Percentiles rank a stretch among this genome's conserved stretches.
phyloP scores from a whole-genome alignment of 1,140 invertebrate genomes.

The Nasonia longicornis region DNA sequence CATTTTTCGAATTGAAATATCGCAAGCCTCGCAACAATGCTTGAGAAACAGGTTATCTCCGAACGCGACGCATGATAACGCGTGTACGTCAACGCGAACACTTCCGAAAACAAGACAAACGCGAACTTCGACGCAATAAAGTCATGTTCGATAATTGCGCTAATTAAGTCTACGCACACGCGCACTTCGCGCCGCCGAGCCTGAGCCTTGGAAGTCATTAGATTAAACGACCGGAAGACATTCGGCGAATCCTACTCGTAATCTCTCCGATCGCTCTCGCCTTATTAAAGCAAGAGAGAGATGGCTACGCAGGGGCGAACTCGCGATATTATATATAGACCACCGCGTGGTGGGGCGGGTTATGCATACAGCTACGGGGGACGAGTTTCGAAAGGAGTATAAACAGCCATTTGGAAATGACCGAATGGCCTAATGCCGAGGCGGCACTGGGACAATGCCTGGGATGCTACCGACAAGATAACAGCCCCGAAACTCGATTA shows the following conservation, averaged over 20 bases:
- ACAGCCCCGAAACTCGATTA: neutral
- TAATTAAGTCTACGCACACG: neutral
- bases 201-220: constrained; percentile 46
- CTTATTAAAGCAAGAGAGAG: constrained; percentile 48
- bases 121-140: neutral
- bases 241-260: constrained; percentile 51
- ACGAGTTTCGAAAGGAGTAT: neutral
- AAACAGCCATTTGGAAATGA: constrained; percentile 32
- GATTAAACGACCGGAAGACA: constrained; percentile 60
- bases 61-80: neutral
- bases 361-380: neutral
- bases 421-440: constrained; percentile 29
- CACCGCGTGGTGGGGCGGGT: neutral
- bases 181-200: neutral
- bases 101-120: too few species aligned
- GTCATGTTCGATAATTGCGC: neutral
- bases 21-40: neutral
- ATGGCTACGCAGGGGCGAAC: neutral
- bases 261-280: constrained; percentile 47
- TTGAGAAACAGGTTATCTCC: neutral
- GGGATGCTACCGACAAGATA: neutral
- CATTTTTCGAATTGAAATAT: neutral
- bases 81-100: neutral
- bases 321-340: neutral
- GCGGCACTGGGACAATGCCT: constrained; percentile 14